Evolutionary conservation across 2,113 vertebrate genomes (phyloP), one percentile per base, ranked within the genome.

Genomic region (Sprattus sprattus): DNA sequence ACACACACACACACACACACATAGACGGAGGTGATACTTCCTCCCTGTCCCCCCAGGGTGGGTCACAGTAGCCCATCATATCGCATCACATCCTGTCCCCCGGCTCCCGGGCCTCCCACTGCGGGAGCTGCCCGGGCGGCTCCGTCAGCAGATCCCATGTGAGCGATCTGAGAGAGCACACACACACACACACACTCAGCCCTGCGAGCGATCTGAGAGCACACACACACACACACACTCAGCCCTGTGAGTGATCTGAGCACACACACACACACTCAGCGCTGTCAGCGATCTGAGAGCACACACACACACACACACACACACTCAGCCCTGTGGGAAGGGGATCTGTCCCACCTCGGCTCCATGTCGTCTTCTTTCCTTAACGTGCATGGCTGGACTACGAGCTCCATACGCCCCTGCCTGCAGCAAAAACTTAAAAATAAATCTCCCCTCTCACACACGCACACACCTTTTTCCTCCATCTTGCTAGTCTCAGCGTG

Each of bases 11-110:
- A n/a, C n/a, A n/a, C n/a, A n/a, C n/a, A n/a, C n/a, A n/a, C n/a
- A n/a, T n/a, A n/a, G 71, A 52, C 13, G 25, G 81, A 85, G 87
- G 82, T 80, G 84, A 85, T 88, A 45, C 84, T 85, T 88, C 57
- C n/a, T 85, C 80, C n/a, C 49, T 47, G n/a, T 82, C 47, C 45
- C 83, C 83, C 82, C 44, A 83, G 82, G 64, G 7, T 28, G 64
- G 86, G 81, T 78, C 64, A 32, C 44, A 25, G 57, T 15, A 67
- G 83, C 81, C 50, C 50, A n/a, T 45, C 84, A 28, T 81, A 82
- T 80, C 81, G 82, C 81, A 18, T 83, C 84, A 67, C 52, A 57
- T 67, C 64, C 64, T 6, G 25, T 13, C 32, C 71, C 11, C 71
- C 28, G 25, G 25, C 67, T 39, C 25, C 52, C 52, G 15, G 28